A percentile compares a stretch with the other conserved stretches of the same genome.
Conservation (phyloP, 1,140 invertebrate genomes). For the Zophobas morio region DNA sequence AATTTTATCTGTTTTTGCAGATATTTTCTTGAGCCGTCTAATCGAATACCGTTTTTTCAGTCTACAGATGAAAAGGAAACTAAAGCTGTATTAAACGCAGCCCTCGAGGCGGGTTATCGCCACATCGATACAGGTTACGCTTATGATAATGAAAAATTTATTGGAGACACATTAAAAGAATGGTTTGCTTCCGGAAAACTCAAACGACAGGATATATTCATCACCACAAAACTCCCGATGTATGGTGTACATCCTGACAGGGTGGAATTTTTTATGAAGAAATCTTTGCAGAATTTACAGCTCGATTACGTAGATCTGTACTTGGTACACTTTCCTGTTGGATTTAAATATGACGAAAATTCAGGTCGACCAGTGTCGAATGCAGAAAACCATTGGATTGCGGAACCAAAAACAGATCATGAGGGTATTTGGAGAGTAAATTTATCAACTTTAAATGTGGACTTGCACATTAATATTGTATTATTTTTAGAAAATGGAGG, state of each 20-base stretch:
- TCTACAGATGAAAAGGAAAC: constrained; percentile 72
- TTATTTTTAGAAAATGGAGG: constrained; percentile 78
- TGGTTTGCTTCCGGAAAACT: constrained; percentile 81
- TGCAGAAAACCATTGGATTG: constrained; percentile 70
- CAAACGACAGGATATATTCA: constrained; percentile 83
- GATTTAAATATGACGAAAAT: constrained; percentile 19
- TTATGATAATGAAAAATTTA: constrained; percentile 85
- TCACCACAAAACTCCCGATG: constrained; percentile 83
- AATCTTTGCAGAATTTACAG: constrained; percentile 54
- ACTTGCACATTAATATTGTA: neutral
- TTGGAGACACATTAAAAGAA: constrained; percentile 81
- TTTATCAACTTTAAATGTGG: neutral
- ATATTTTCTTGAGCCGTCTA: neutral
- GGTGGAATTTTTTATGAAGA: constrained; percentile 54
- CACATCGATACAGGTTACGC: constrained; percentile 81
- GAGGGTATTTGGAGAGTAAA: constrained; percentile 80
- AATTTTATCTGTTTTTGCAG: too few species aligned
- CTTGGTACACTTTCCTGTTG: constrained; percentile 55
- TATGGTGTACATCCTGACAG: constrained; percentile 69
- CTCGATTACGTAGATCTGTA: constrained; percentile 56
- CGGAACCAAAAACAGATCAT: constrained; percentile 79
- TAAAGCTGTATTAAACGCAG: constrained; percentile 76
- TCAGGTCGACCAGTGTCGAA: neutral
- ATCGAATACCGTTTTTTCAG: constrained; percentile 1
- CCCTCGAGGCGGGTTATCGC: constrained; percentile 77